These are phyloP conservation scores for Pungitius pungitius DNA, from an alignment of 2,113 vertebrate species.

Conservation along the genomic window DNA sequence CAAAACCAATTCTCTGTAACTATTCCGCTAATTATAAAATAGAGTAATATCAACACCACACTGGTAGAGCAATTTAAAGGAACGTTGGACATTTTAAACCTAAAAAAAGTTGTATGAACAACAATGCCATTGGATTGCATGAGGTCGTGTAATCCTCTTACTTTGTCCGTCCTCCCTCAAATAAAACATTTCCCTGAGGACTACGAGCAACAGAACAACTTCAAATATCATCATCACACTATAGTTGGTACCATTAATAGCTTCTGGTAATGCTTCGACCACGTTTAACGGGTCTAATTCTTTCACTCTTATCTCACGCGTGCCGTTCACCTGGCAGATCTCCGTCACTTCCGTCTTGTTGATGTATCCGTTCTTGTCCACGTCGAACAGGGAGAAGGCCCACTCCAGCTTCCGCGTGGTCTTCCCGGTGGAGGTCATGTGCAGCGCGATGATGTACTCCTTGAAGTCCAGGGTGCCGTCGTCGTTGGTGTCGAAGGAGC, in stretches of 20 bases:
- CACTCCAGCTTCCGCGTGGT: constrained; percentile 90
- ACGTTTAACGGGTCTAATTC: background rate
- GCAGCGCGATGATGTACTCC: constrained; percentile 94
- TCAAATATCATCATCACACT: background rate
- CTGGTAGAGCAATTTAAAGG: background rate
- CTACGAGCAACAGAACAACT: background rate
- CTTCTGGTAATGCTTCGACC: background rate
- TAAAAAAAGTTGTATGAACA: background rate
- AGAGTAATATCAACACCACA: background rate
- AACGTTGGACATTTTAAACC: background rate
- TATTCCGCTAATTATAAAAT: too few species aligned
- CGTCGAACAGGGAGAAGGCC: constrained; percentile 94
- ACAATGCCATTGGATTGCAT: background rate
- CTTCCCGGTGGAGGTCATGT: constrained; percentile 88
- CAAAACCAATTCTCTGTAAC: background rate
- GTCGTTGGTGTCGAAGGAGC: constrained; percentile 93
- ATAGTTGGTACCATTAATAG: background rate
- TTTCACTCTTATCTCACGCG: background rate
- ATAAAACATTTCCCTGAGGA: constrained; percentile 8
- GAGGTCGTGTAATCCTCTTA: constrained; percentile 20
- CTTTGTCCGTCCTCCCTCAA: background rate
- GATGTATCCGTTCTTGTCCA: constrained; percentile 92
- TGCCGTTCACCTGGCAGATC: constrained; percentile 85
- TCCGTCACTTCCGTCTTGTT: constrained; percentile 91
- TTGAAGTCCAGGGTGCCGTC: constrained; percentile 93